Conservation (phyloP, 2,888 invertebrate species). For the Kuschelorhynchus macadamiae region DNA sequence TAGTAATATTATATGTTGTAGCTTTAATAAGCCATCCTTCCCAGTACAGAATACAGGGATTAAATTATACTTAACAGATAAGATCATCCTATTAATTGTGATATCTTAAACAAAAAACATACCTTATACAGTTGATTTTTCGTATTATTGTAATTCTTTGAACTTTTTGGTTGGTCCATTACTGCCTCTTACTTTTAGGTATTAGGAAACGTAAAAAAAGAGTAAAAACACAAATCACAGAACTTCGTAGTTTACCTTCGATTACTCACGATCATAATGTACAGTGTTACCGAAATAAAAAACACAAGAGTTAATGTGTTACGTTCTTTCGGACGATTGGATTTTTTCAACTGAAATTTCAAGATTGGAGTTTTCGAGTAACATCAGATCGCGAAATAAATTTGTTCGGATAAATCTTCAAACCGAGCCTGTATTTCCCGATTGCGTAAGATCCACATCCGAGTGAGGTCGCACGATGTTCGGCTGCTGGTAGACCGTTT, state of each 20-base stretch:
- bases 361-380: conserved; percentile 50
- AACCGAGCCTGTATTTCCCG: conserved; percentile 42
- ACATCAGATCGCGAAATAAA: conserved; percentile 63
- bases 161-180: conserved; percentile 20
- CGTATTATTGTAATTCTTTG: conserved; percentile 11
- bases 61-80: too few species aligned
- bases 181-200: not conserved
- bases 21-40: too few species aligned
- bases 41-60: too few species aligned
- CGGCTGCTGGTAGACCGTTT: conserved; percentile 15
- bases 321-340: conserved; percentile 38
- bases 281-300: not conserved
- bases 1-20: too few species aligned
- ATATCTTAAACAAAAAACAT: too few species aligned
- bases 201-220: too few species aligned
- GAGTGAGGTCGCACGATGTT: not conserved
- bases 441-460: conserved; percentile 50
- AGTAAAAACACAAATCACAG: too few species aligned
- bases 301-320: conserved; percentile 20
- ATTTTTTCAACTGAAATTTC: conserved; percentile 39
- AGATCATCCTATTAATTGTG: too few species aligned
- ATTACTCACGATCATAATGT: not conserved
- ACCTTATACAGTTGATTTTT: conserved; percentile 36
- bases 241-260: not conserved
- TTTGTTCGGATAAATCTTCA: conserved; percentile 57